phyloP scores from a whole-genome alignment of 2,888 invertebrate genomes.

The Conchocele bisecta region DNA sequence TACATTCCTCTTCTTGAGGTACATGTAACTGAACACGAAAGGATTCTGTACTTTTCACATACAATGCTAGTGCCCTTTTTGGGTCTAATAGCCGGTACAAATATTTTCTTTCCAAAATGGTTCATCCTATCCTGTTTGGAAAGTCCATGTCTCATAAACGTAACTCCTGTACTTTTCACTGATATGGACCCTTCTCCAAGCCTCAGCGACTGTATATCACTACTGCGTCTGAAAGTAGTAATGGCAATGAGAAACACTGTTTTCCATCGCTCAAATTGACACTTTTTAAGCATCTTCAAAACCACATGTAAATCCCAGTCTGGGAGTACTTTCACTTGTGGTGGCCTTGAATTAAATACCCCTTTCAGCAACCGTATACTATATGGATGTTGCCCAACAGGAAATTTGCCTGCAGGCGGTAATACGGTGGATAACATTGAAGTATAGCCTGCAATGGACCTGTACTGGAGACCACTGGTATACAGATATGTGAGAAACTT shows the following conservation, averaged over 20 bases:
- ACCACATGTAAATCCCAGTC: not conserved
- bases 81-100: too few relatives aligned
- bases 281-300: not conserved
- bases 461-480: slow-evolving; percentile 19
- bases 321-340: not conserved
- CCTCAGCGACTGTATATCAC: slow-evolving; percentile 14
- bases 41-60: too few relatives aligned
- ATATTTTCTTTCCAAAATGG: too few relatives aligned
- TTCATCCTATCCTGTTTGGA: slow-evolving; percentile 13
- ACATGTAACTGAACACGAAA: too few relatives aligned
- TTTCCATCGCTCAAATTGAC: slow-evolving; percentile 4
- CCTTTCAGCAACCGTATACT: not conserved
- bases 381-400: slow-evolving; percentile 11
- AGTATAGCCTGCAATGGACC: slow-evolving; percentile 17
- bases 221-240: slow-evolving; percentile 12
- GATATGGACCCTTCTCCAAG: slow-evolving; percentile 10
- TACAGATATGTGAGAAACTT: slow-evolving; percentile 14
- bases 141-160: not conserved
- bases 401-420: not conserved
- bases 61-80: too few relatives aligned
- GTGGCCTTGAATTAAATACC: slow-evolving; percentile 4
- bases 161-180: slow-evolving; percentile 4
- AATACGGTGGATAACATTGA: slow-evolving; percentile 27
- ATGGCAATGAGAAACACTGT: slow-evolving; percentile 21
- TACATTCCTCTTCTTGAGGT: too few relatives aligned